phyloP scores from a whole-genome alignment of 53 echinoderm and acorn worm genomes.

The Hippasteria phrygiana region DNA sequence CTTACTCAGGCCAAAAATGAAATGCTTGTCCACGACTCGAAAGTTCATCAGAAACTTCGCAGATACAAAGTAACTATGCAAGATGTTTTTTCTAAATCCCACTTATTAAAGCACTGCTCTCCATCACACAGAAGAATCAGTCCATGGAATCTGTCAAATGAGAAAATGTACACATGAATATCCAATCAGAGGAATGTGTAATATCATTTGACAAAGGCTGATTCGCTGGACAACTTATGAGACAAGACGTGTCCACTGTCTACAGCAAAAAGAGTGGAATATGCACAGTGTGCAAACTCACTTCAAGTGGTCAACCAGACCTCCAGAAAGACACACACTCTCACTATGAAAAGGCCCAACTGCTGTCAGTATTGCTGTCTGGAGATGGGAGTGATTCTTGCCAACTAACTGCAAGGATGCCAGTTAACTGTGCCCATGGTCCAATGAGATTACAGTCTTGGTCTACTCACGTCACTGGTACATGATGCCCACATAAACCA shows the following conservation, averaged over 20 bases:
- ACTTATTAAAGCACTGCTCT: too few relatives aligned
- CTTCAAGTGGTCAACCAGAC: slow-evolving; percentile 26
- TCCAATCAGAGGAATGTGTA: neutral
- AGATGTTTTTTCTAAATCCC: too few relatives aligned
- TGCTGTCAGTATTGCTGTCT: slow-evolving; percentile 20
- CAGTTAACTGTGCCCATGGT: slow-evolving; percentile 26
- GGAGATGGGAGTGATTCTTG: slow-evolving; percentile 52
- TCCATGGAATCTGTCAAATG: slow-evolving; percentile 33
- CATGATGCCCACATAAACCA: neutral
- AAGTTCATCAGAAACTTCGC: too few relatives aligned
- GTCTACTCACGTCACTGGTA: too few relatives aligned
- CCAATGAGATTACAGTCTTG: slow-evolving; percentile 22
- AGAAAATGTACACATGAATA: neutral
- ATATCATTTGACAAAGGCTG: neutral
- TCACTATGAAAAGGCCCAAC: neutral
- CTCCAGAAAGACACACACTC: slow-evolving; percentile 17
- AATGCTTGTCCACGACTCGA: too few relatives aligned
- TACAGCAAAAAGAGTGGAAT: slow-evolving; percentile 22
- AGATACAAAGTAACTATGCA: too few relatives aligned
- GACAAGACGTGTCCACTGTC: neutral
- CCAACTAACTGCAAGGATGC: slow-evolving; percentile 31
- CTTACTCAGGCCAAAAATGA: too few relatives aligned
- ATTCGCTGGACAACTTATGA: neutral
- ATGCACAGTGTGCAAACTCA: slow-evolving; percentile 42
- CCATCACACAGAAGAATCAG: neutral